Conservation (phyloP, 2,797 vertebrate genomes). For the Sardinella longiceps region DNA sequence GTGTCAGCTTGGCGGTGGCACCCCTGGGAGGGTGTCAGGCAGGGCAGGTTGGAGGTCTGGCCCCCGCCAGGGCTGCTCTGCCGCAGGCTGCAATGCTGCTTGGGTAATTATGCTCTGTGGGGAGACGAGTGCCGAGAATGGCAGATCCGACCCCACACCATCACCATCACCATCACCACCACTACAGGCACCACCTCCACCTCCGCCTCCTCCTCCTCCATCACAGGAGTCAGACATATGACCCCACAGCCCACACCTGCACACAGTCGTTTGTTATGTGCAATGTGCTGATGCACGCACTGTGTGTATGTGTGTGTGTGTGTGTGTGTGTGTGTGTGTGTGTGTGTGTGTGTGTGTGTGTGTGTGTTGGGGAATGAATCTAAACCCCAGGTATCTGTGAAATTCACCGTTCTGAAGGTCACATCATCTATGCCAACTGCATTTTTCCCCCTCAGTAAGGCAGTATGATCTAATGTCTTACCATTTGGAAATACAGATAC, state of each 20-base stretch:
- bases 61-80: neutral
- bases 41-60: conserved; percentile 19
- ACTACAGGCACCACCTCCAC: neutral
- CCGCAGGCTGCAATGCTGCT: neutral
- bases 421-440: neutral
- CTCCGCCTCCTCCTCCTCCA: neutral
- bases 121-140: neutral
- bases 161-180: neutral
- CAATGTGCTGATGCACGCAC: conserved; percentile 11
- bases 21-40: conserved; percentile 18
- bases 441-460: neutral
- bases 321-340: conserved; percentile 25
- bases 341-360: conserved; percentile 52
- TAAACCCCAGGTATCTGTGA: conserved; percentile 5
- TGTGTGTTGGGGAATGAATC: conserved; percentile 51
- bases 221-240: conserved; percentile 8
- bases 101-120: conserved; percentile 14
- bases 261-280: conserved; percentile 22
- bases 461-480: conserved; percentile 39
- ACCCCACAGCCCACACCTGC: conserved; percentile 23
- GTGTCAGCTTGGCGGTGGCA: neutral
- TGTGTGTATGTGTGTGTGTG: conserved; percentile 21
- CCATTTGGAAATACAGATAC: neutral
- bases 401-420: conserved; percentile 20
- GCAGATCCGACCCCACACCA: neutral